Evolutionary conservation across 2,888 invertebrate species (phyloP).

Genomic region (Clunio marinus): DNA sequence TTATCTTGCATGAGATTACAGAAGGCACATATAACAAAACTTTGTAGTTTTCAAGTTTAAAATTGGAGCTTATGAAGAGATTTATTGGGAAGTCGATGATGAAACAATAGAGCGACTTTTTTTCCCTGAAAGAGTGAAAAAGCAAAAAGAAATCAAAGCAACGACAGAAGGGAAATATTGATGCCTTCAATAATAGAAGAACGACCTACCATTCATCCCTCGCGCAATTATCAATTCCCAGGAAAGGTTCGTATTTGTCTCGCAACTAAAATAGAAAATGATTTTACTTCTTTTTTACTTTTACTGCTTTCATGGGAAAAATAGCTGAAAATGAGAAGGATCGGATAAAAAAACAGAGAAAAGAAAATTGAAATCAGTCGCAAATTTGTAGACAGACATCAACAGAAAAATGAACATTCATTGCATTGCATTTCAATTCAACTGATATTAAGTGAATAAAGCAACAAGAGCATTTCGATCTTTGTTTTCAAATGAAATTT

Average conservation of each 20-base stretch:
- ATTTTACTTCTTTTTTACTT: neutral
- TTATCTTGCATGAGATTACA: conserved; percentile 8
- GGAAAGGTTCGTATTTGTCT: neutral
- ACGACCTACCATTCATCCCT: conserved; percentile 3
- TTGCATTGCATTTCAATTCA: too few species aligned
- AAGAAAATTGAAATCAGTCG: neutral
- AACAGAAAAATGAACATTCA: neutral
- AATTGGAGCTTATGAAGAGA: conserved; percentile 39
- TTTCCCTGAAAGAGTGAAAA: neutral
- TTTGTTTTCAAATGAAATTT: too few species aligned
- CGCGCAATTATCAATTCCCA: conserved; percentile 32
- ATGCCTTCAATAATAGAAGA: neutral
- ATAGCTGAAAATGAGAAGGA: neutral
- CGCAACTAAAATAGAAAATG: neutral
- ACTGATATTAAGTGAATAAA: too few species aligned
- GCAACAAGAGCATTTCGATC: too few species aligned
- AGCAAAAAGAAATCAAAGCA: neutral
- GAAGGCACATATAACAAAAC: conserved; percentile 29
- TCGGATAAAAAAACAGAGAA: neutral
- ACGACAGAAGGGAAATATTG: conserved; percentile 15
- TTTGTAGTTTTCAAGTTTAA: conserved; percentile 30
- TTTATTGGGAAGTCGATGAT: conserved; percentile 25
- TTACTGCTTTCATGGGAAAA: neutral
- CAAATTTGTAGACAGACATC: neutral
- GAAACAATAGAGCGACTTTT: conserved; percentile 35